Conservation (phyloP, 2,113 vertebrate genomes). For the Oreochromis spilurus region DNA sequence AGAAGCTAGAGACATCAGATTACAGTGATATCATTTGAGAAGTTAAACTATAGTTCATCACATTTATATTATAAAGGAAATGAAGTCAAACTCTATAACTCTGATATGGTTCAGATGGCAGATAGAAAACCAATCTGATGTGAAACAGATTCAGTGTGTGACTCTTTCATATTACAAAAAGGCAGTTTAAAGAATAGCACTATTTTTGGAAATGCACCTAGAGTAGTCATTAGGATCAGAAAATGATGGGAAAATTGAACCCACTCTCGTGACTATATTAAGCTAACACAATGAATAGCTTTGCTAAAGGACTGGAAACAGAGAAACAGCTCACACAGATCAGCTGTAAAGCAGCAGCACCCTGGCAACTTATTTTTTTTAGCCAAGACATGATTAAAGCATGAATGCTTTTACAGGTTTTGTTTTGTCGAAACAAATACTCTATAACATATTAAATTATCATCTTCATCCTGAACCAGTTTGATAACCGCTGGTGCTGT, state of each 20-base stretch:
- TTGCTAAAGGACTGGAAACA: neutral
- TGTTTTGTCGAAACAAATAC: neutral
- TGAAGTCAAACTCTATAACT: conserved; percentile 15
- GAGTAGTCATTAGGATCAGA: neutral
- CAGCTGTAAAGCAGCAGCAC: neutral
- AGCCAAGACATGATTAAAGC: neutral
- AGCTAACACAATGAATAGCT: neutral
- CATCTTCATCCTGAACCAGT: neutral
- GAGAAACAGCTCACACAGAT: neutral
- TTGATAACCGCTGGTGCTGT: neutral
- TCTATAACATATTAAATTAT: neutral
- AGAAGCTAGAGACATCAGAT: conserved; percentile 3
- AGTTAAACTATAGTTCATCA: conserved; percentile 15
- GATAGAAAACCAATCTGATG: neutral
- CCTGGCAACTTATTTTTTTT: neutral
- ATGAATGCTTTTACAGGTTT: neutral
- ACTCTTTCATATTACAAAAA: neutral
- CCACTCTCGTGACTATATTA: neutral
- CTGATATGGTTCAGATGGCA: neutral
- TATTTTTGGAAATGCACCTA: neutral
- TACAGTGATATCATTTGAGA: neutral
- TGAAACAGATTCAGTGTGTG: neutral
- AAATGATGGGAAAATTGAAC: neutral
- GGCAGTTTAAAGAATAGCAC: neutral
- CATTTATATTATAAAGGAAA: conserved; percentile 32